Percentiles rank a stretch among this genome's conserved stretches.
phyloP scores from a whole-genome alignment of 2,113 vertebrate species.

The Prionailurus bengalensis region DNA sequence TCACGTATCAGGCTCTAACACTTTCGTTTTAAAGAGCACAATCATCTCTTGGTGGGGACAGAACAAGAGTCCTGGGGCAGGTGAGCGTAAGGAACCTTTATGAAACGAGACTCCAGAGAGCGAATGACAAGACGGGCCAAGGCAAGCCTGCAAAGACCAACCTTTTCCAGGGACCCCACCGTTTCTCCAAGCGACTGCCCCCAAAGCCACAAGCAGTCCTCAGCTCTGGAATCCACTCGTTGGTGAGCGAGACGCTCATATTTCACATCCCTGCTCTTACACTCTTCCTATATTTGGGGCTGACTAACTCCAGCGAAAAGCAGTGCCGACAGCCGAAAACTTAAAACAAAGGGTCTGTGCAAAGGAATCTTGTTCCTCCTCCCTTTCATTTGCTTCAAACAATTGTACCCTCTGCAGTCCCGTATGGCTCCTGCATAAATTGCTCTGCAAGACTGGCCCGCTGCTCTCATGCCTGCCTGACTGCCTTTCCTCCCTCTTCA shows the following conservation, averaged over 20 bases:
- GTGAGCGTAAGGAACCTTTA: not conserved
- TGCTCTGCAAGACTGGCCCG: constrained; percentile 49
- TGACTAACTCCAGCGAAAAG: constrained; percentile 49
- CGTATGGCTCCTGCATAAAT: constrained; percentile 57
- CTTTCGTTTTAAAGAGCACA: not conserved
- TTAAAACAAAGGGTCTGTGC: constrained; percentile 61
- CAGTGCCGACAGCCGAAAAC: constrained; percentile 65
- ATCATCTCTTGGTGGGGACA: not conserved
- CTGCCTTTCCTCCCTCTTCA: constrained; percentile 81
- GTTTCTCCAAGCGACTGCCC: not conserved
- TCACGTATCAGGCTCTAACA: not conserved
- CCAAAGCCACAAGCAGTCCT: not conserved
- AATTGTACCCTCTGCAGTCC: not conserved
- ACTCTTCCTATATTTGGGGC: not conserved
- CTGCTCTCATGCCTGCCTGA: constrained; percentile 59
- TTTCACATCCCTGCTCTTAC: not conserved
- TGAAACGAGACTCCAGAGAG: not conserved
- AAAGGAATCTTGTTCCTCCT: constrained; percentile 34
- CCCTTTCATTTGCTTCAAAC: constrained; percentile 9
- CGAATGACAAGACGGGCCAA: not conserved
- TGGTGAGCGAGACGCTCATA: constrained; percentile 29
- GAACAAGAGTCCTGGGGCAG: not conserved
- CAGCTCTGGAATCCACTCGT: accelerated
- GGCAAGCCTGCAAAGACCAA: not conserved
- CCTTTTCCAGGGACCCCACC: too few species aligned